A percentile compares a stretch with the other conserved stretches of the same genome.
Conservation (phyloP, 2,888 invertebrate genomes). For the Lissonota sp. region DNA sequence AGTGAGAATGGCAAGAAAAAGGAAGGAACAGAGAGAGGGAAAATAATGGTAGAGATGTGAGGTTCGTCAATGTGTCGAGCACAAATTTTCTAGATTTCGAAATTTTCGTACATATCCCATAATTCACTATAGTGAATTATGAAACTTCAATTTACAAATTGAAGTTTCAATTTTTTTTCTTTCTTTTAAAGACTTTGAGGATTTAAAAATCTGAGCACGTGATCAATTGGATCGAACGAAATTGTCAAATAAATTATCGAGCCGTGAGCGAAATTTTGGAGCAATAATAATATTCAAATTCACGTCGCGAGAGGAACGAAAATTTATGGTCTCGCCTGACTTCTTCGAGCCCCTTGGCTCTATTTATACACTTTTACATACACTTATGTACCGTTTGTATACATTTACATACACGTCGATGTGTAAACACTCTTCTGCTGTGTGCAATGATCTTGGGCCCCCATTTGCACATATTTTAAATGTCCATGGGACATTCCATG, state of each 20-base stretch:
- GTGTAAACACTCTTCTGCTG: no score
- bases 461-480: no score
- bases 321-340: constrained; percentile 69
- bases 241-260: no score
- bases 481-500: no score
- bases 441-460: no score
- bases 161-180: neutral
- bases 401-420: no score
- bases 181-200: neutral
- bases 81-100: no score
- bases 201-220: neutral
- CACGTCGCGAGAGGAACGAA: constrained; percentile 65
- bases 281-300: constrained; percentile 76
- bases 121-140: no score
- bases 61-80: no score
- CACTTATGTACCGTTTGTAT: neutral
- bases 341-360: constrained; percentile 17
- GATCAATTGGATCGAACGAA: constrained; percentile 16
- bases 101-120: no score
- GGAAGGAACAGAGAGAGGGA: constrained; percentile 13
- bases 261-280: constrained; percentile 39
- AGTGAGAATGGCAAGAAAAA: neutral
- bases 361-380: constrained; percentile 17
- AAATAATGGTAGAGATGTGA: neutral
- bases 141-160: no score